These are phyloP conservation scores for Agrotis segetum DNA, from an alignment of 2,888 invertebrate genomes.

Conservation along the genomic window DNA sequence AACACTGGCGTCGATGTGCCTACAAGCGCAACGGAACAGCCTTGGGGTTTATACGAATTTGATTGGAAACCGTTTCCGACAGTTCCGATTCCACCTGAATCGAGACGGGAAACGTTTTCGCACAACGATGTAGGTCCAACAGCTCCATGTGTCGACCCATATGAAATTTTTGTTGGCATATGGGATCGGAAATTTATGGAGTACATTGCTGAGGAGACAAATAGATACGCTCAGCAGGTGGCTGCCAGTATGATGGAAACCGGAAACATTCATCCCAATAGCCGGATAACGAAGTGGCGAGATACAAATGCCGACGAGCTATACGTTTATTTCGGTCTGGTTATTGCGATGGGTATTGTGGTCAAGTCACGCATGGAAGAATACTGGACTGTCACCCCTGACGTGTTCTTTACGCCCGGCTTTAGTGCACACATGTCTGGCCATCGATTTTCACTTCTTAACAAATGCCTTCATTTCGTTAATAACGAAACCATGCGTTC, in stretches of 20 bases:
- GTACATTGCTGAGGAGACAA: too few relatives aligned
- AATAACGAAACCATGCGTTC: not conserved
- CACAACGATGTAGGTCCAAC: too few relatives aligned
- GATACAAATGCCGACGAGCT: not conserved
- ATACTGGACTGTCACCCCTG: not conserved
- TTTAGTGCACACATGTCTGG: conserved; percentile 1
- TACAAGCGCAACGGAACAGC: too few relatives aligned
- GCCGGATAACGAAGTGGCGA: not conserved
- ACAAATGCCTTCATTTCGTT: not conserved
- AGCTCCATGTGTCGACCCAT: too few relatives aligned
- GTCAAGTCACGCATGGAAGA: not conserved
- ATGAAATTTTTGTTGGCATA: too few relatives aligned
- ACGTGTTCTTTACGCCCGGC: not conserved
- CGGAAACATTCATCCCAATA: not conserved
- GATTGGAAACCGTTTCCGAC: too few relatives aligned
- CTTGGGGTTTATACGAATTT: too few relatives aligned
- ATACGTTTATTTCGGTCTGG: not conserved
- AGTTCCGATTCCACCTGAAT: too few relatives aligned
- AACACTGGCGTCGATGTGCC: not conserved
- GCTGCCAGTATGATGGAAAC: too few relatives aligned
- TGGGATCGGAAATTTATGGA: too few relatives aligned
- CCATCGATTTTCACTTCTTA: not conserved
- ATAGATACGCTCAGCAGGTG: too few relatives aligned
- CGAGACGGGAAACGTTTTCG: too few relatives aligned
- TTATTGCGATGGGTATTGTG: not conserved